These are phyloP conservation scores for Trisateles emortualis DNA, from an alignment of 2,888 invertebrate species.

Conservation along the genomic window DNA sequence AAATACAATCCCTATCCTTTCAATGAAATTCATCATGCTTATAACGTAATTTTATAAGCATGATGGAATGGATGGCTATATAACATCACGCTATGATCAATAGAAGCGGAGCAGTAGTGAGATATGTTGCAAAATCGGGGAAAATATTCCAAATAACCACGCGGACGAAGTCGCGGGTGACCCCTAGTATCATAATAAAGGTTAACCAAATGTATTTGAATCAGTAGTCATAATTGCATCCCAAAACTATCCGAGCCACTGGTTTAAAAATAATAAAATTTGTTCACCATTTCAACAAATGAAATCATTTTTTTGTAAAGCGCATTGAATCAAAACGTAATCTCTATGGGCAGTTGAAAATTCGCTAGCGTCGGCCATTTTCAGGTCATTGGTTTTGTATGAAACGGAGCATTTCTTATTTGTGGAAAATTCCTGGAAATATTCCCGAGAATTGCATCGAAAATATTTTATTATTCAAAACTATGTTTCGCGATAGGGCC, in stretches of 20 bases:
- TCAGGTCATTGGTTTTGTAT: conserved; percentile 65
- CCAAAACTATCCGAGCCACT: conserved; percentile 5
- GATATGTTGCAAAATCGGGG: no score
- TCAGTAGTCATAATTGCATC: conserved; percentile 3
- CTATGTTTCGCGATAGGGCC: no score
- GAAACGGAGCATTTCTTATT: conserved; percentile 51
- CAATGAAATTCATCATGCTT: no score
- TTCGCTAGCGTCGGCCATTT: conserved; percentile 57
- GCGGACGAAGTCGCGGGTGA: no score
- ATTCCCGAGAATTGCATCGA: conserved; percentile 18
- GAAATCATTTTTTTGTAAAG: conserved; percentile 50
- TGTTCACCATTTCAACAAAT: conserved; percentile 37
- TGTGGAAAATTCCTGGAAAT: conserved; percentile 45
- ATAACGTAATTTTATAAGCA: no score
- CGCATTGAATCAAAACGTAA: conserved; percentile 60
- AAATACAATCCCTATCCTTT: no score
- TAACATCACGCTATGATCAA: no score
- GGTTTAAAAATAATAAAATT: conserved; percentile 20
- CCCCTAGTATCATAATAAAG: no score
- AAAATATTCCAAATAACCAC: no score
- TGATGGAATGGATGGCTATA: no score
- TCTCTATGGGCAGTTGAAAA: conserved; percentile 52
- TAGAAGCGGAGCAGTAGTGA: no score
- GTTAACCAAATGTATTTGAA: neutral
- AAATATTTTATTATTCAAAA: no score